phyloP scores from a whole-genome alignment of 2,888 invertebrate species.

The Empis livida region DNA sequence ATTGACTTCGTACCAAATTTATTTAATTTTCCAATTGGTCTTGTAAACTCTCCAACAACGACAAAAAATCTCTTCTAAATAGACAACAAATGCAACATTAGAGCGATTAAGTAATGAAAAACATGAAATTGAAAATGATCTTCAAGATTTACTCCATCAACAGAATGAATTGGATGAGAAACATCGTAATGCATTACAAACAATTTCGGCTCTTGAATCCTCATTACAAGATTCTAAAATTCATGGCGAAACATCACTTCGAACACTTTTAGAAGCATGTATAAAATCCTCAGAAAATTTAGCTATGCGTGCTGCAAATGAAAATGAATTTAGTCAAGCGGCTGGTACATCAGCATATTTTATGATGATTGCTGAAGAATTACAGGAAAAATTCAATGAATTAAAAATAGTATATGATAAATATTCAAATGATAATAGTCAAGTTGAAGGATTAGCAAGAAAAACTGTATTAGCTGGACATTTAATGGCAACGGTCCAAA shows the following conservation, averaged over 20 bases:
- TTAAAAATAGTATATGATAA: conserved; percentile 16
- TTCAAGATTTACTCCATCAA: conserved; percentile 52
- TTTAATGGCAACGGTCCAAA: conserved; percentile 45
- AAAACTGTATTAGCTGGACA: conserved; percentile 30
- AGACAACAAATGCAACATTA: conserved; percentile 51
- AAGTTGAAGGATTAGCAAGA: conserved; percentile 19
- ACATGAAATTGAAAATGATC: conserved; percentile 44
- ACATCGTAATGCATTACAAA: conserved; percentile 18
- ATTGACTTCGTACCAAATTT: too few species aligned
- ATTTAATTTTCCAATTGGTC: too few species aligned
- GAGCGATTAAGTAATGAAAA: conserved; percentile 40
- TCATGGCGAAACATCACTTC: conserved; percentile 22
- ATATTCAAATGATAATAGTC: conserved; percentile 26
- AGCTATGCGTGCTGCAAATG: conserved; percentile 16
- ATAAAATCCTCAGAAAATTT: conserved; percentile 19
- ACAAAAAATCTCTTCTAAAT: neutral
- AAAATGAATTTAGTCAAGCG: conserved; percentile 18
- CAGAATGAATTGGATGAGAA: conserved; percentile 52
- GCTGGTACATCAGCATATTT: conserved; percentile 18
- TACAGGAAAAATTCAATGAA: conserved; percentile 17
- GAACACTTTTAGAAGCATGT: conserved; percentile 18
- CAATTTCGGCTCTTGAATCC: conserved; percentile 20
- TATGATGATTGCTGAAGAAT: conserved; percentile 19
- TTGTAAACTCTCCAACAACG: too few species aligned
- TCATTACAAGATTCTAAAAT: conserved; percentile 23